Evolutionary conservation across 2,797 vertebrate species (phyloP).

Genomic region (Spizella passerina): DNA sequence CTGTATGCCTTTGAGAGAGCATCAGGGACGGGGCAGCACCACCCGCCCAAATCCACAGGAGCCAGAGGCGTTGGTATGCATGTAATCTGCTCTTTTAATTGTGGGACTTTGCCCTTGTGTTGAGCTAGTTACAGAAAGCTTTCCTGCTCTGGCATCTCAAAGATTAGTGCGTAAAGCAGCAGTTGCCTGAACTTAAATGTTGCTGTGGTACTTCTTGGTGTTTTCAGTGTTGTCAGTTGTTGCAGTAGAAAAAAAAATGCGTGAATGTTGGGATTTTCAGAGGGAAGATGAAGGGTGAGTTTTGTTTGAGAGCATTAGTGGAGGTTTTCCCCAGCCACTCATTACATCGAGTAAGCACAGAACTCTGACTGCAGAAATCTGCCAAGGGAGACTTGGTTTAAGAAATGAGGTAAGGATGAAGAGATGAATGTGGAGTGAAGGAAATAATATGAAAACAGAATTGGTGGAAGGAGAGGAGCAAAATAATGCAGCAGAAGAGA

Average conservation of each 20-base stretch:
- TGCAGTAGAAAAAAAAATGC: not conserved
- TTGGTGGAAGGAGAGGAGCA: not conserved
- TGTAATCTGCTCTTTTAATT: conserved; percentile 62
- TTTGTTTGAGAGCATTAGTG: not conserved
- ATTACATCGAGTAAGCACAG: not conserved
- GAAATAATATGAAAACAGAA: not conserved
- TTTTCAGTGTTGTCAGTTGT: not conserved
- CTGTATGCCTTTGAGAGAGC: not conserved
- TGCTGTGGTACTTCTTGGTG: not conserved
- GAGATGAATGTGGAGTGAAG: not conserved
- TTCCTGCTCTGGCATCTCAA: not conserved
- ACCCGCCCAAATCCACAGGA: conserved; percentile 35
- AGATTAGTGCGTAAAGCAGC: not conserved
- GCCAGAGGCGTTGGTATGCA: conserved; percentile 74
- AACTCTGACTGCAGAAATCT: not conserved
- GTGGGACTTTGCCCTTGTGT: conserved; percentile 12
- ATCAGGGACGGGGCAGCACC: conserved; percentile 22
- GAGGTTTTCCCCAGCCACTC: not conserved
- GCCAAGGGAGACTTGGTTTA: not conserved
- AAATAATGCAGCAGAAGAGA: not conserved
- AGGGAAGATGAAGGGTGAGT: not conserved
- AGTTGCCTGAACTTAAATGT: not conserved
- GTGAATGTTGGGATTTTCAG: not conserved
- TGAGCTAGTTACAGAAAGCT: not conserved
- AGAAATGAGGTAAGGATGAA: not conserved